Conservation (phyloP, 1,140 invertebrate species). For the Adoxophyes honmai region DNA sequence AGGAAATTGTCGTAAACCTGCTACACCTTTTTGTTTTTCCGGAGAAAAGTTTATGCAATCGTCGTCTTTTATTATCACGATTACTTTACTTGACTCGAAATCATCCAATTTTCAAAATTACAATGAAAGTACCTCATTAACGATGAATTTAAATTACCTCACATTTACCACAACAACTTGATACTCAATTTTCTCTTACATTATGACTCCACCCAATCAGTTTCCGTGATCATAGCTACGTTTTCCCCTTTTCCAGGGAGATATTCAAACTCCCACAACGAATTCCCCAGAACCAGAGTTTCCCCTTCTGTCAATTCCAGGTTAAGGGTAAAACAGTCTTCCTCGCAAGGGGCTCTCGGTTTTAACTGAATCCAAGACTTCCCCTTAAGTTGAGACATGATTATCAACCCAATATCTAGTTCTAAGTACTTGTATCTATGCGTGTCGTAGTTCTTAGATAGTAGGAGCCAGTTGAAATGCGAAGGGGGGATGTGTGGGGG, state of each 20-base stretch:
- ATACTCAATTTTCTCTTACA: constrained; percentile 20
- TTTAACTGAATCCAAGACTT: constrained; percentile 81
- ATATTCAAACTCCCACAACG: constrained; percentile 88
- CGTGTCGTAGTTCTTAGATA: constrained; percentile 87
- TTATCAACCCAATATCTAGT: constrained; percentile 82
- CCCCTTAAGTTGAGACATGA: constrained; percentile 86
- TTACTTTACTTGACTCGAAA: too few relatives aligned
- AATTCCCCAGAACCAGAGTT: constrained; percentile 84
- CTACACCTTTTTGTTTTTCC: too few relatives aligned
- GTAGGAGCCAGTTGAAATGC: constrained; percentile 88
- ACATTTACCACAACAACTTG: constrained; percentile 13
- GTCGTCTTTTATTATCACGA: too few relatives aligned
- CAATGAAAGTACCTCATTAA: too few relatives aligned
- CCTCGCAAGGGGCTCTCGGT: constrained; percentile 83
- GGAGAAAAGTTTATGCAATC: too few relatives aligned
- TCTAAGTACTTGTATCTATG: constrained; percentile 86
- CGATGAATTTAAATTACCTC: too few relatives aligned
- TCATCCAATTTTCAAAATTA: constrained; percentile 14
- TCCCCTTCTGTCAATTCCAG: constrained; percentile 83
- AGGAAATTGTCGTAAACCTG: too few relatives aligned
- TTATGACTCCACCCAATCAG: constrained; percentile 81
- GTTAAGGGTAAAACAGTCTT: constrained; percentile 81
- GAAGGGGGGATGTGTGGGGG: constrained; percentile 86
- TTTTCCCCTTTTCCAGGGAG: constrained; percentile 84
- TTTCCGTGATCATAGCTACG: constrained; percentile 86